These are phyloP conservation scores for Simalia tracyae DNA, from an alignment of 2,797 vertebrate genomes.

Conservation along the genomic window DNA sequence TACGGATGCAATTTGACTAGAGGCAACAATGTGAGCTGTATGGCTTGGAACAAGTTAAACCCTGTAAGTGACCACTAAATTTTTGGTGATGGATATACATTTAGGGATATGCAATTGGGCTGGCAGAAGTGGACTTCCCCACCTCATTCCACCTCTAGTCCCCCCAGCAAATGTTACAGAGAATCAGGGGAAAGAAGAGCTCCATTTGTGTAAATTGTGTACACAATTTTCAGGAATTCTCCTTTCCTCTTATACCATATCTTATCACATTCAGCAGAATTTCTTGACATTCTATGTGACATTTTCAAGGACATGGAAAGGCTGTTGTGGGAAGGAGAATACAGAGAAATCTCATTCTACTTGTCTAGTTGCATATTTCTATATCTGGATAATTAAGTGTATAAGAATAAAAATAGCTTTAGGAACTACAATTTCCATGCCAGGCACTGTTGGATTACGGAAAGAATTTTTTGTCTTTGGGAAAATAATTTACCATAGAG, in stretches of 20 bases:
- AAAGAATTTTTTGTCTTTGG: background rate
- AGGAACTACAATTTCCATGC: background rate
- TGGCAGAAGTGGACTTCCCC: background rate
- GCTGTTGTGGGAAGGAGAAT: background rate
- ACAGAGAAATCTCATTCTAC: background rate
- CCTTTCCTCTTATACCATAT: background rate
- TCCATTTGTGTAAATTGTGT: background rate
- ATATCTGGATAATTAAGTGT: background rate
- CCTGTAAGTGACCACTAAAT: constrained; percentile 71
- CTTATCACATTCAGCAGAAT: background rate
- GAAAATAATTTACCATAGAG: background rate
- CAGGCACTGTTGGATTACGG: background rate
- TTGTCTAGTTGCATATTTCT: background rate
- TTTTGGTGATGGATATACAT: background rate
- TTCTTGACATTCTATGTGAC: background rate
- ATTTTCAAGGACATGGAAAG: background rate
- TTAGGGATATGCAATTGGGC: background rate
- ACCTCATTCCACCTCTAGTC: background rate
- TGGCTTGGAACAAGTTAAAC: constrained; percentile 87
- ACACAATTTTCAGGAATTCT: background rate
- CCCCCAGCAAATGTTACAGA: background rate
- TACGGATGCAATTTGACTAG: constrained; percentile 81
- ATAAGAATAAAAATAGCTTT: background rate
- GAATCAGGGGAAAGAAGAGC: background rate
- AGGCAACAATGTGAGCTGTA: constrained; percentile 79